phyloP scores from a whole-genome alignment of 2,797 vertebrate genomes.

The Sebastes itinus region DNA sequence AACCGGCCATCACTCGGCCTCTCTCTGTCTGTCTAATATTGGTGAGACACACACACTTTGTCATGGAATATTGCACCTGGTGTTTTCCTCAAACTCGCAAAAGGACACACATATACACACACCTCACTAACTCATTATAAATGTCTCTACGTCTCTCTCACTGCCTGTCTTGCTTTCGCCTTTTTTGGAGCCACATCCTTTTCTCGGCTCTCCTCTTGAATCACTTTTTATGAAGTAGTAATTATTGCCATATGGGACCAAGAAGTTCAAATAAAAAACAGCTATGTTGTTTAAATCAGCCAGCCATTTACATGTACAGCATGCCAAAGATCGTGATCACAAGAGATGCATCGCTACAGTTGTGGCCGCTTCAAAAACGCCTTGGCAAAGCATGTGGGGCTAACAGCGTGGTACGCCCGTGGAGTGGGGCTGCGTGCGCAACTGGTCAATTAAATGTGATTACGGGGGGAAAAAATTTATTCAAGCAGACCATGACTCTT shows the following conservation, averaged over 20 bases:
- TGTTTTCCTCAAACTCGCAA: slow-evolving; percentile 31
- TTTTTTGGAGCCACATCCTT: not conserved
- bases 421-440: not conserved
- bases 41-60: slow-evolving; percentile 28
- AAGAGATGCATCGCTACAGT: not conserved
- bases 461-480: too few relatives aligned
- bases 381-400: not conserved
- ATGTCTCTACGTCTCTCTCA: not conserved
- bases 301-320: too few relatives aligned
- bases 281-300: not conserved
- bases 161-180: not conserved
- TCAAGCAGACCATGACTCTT: too few relatives aligned
- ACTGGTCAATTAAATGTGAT: not conserved
- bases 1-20: slow-evolving; percentile 20
- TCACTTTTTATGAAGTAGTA: not conserved
- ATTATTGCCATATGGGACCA: not conserved
- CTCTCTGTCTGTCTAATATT: slow-evolving; percentile 35
- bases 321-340: not conserved
- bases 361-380: too few relatives aligned
- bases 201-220: not conserved
- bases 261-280: not conserved
- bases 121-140: not conserved
- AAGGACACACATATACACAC: slow-evolving; percentile 7
- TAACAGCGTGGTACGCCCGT: not conserved
- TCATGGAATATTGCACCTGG: slow-evolving; percentile 48